These are phyloP conservation scores for Ataeniobius toweri DNA, from an alignment of 2,797 vertebrate genomes.

Conservation along the genomic window DNA sequence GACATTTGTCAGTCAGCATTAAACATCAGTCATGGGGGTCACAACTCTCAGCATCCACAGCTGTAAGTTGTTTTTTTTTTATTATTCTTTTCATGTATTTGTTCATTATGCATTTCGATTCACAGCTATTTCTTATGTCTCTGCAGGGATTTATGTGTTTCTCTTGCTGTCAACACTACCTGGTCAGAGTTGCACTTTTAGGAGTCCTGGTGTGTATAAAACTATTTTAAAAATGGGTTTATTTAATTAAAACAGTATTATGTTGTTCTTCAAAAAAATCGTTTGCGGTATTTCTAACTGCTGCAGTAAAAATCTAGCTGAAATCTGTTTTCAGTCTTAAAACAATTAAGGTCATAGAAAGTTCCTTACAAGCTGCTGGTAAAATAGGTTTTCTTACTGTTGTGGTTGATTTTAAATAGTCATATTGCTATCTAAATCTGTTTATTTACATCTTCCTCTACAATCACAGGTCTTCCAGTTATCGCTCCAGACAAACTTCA, in stretches of 20 bases:
- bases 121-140: not conserved
- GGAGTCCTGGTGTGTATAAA: not conserved
- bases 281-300: not conserved
- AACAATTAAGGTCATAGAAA: not conserved
- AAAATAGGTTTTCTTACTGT: not conserved
- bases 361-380: not conserved
- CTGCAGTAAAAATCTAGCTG: not conserved
- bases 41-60: not conserved
- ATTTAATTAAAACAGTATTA: not conserved
- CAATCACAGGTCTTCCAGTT: not conserved
- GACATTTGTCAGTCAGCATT: not conserved
- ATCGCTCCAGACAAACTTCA: not conserved
- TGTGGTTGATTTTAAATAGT: not conserved
- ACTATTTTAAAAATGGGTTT: not conserved
- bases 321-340: not conserved
- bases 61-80: not conserved
- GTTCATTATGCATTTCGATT: not conserved
- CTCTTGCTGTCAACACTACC: not conserved
- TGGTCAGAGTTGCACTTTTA: not conserved
- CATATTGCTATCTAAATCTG: not conserved
- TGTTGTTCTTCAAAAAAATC: not conserved
- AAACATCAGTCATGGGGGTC: not conserved
- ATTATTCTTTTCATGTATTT: not conserved
- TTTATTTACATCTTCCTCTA: not conserved
- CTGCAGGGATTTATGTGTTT: not conserved